Conservation (phyloP, 2,888 invertebrate species). For the Drosophila macrospina region DNA sequence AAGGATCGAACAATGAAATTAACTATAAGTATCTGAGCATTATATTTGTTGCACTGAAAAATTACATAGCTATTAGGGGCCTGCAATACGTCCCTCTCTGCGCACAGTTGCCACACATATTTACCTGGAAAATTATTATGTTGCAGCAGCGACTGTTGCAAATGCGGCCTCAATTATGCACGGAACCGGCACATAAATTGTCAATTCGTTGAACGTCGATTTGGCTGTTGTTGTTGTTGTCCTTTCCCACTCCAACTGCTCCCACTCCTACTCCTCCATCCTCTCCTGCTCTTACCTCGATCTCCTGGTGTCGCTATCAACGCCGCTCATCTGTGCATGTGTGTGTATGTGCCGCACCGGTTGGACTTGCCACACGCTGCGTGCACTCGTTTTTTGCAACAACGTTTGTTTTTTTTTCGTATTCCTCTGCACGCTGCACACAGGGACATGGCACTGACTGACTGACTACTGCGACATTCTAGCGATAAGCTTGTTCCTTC, state of each 20-base stretch:
- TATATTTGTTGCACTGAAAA: constrained; percentile 63
- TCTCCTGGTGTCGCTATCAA: constrained; percentile 27
- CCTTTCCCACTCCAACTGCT: constrained; percentile 3
- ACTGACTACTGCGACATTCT: constrained; percentile 51
- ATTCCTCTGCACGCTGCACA: constrained; percentile 7
- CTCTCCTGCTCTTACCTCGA: constrained; percentile 30
- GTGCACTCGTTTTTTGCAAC: constrained; percentile 71
- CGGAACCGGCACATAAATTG: constrained; percentile 74
- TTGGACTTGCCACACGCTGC: constrained; percentile 43
- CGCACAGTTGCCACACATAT: constrained; percentile 33
- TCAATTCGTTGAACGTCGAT: constrained; percentile 67
- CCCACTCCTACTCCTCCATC: constrained; percentile 5
- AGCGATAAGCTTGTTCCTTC: constrained; percentile 43
- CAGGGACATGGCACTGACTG: constrained; percentile 15
- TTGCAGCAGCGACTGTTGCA: constrained; percentile 46
- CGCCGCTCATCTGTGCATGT: constrained; percentile 27
- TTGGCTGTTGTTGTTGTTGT: constrained; percentile 21
- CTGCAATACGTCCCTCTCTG: too few relatives aligned
- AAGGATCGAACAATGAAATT: constrained; percentile 75
- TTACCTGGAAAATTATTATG: constrained; percentile 69
- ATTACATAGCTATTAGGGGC: constrained; percentile 80
- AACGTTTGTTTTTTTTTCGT: constrained; percentile 56
- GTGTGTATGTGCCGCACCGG: constrained; percentile 12
- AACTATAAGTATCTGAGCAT: constrained; percentile 30
- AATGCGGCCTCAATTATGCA: constrained; percentile 73